phyloP scores from a whole-genome alignment of 1,140 invertebrate species.

The Oreohelix idahoensis region DNA sequence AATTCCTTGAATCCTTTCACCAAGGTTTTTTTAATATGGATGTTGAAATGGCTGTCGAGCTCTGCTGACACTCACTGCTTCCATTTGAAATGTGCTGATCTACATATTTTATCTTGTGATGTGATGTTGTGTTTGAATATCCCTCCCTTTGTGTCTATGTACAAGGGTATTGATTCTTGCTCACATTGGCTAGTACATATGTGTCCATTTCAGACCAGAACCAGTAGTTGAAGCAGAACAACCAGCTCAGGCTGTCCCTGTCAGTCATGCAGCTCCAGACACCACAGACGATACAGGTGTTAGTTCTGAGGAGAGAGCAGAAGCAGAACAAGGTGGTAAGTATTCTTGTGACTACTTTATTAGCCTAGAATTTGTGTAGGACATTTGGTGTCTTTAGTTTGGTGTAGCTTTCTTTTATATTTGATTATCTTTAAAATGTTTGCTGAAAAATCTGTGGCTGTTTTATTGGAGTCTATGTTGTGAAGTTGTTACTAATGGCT shows the following conservation, averaged over 20 bases:
- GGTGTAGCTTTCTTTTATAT: neutral
- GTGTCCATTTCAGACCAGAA: constrained; percentile 26
- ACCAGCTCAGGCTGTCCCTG: constrained; percentile 22
- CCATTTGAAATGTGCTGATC: no score
- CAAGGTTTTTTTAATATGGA: no score
- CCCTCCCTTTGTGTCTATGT: neutral
- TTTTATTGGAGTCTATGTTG: no score
- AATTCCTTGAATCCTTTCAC: no score
- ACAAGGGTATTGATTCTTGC: neutral
- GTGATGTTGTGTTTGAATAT: no score
- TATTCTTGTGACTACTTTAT: neutral
- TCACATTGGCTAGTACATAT: neutral
- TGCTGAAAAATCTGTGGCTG: neutral
- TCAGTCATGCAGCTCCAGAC: constrained; percentile 24
- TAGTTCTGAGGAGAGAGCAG: constrained; percentile 6
- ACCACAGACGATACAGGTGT: neutral
- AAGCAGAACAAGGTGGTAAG: constrained; percentile 15
- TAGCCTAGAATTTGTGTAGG: neutral
- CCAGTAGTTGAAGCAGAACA: constrained; percentile 37
- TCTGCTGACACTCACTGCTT: no score
- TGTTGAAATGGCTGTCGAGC: no score
- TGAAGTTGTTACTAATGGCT: no score
- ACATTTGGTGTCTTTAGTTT: neutral
- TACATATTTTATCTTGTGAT: no score
- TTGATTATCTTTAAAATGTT: neutral